Evolutionary conservation across 2,113 vertebrate species (phyloP).

Genomic region (Pardalotus punctatus): DNA sequence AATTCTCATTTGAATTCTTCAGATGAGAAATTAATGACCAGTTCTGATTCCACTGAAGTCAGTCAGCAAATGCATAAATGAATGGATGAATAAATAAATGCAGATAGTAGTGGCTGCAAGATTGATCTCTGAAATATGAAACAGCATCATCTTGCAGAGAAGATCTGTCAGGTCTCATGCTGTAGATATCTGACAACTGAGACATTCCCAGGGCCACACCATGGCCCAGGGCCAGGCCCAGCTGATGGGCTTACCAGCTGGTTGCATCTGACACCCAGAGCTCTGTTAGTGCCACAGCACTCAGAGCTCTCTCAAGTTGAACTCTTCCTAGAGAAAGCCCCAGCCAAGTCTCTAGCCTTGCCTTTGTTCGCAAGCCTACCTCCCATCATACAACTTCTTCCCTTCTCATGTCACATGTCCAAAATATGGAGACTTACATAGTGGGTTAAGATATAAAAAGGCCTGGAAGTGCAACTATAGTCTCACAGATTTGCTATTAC

Average conservation of each 20-base stretch:
- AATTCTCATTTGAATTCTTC: background rate
- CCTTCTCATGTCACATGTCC: background rate
- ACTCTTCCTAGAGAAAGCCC: background rate
- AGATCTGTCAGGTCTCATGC: background rate
- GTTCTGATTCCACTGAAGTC: background rate
- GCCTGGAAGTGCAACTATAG: background rate
- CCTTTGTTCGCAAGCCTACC: background rate
- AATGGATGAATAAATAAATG: background rate
- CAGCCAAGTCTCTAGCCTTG: background rate
- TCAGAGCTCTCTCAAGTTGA: background rate
- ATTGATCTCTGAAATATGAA: background rate
- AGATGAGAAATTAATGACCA: background rate
- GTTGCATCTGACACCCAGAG: background rate
- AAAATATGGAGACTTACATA: background rate
- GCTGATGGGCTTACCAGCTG: background rate
- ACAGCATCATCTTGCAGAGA: background rate
- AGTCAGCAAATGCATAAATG: background rate
- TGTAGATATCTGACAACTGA: background rate
- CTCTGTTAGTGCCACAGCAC: background rate
- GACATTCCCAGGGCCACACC: background rate
- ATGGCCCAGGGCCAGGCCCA: background rate
- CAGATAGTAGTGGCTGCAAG: background rate
- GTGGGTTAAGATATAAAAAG: background rate
- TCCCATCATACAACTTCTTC: background rate
- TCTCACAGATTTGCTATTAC: background rate